These are phyloP conservation scores for Leptopilina myrica DNA, from an alignment of 2,888 invertebrate species.

Conservation along the genomic window DNA sequence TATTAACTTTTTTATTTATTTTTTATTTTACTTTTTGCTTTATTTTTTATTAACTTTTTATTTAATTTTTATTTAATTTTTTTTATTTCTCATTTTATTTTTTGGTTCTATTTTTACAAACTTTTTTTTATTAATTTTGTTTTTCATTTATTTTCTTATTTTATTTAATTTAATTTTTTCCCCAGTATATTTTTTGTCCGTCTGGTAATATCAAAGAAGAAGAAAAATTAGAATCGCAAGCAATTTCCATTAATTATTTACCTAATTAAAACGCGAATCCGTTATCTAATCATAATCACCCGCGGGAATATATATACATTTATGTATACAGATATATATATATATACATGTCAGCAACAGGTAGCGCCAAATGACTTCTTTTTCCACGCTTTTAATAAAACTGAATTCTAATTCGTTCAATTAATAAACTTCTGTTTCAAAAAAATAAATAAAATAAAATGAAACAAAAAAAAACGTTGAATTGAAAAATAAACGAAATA, in stretches of 20 bases:
- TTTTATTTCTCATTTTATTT: no score
- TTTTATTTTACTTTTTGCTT: no score
- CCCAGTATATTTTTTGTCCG: no score
- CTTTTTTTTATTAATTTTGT: no score
- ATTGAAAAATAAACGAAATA: neutral
- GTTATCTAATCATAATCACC: constrained; percentile 1
- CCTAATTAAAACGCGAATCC: neutral
- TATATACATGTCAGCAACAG: neutral
- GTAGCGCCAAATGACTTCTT: neutral
- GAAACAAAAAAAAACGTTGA: neutral
- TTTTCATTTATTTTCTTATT: no score
- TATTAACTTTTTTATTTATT: no score
- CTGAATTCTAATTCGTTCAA: constrained; percentile 2
- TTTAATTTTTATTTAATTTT: no score
- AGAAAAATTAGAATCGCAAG: neutral
- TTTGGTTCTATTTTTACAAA: no score
- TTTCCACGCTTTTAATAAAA: neutral
- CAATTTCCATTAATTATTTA: neutral
- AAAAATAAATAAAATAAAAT: no score
- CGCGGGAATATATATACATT: neutral
- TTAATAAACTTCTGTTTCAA: neutral
- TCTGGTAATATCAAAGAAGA: neutral
- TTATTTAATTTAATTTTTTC: no score
- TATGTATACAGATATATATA: no score
- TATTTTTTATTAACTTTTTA: no score